Percentiles rank a stretch among this genome's conserved stretches.
Evolutionary conservation across 2,113 vertebrate genomes (phyloP).

Genomic region (Acinonyx jubatus): DNA sequence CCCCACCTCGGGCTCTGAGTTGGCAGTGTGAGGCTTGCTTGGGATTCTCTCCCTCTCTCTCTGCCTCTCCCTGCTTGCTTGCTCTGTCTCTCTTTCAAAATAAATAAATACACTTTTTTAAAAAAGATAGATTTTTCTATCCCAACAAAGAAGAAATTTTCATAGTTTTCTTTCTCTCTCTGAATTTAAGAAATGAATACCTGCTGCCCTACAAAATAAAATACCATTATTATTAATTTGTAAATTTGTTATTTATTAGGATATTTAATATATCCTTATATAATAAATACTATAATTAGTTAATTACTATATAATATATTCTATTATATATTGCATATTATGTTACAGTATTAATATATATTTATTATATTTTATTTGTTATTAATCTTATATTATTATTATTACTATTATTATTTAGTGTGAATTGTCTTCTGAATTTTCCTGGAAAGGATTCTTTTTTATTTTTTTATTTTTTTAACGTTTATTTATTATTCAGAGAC

Average conservation of each 20-base stretch:
- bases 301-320: neutral
- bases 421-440: conserved; percentile 24
- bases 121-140: neutral
- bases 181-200: conserved; percentile 8
- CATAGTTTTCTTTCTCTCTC: neutral
- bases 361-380: neutral
- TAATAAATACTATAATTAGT: neutral
- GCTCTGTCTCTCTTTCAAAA: no score
- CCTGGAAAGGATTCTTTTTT: neutral
- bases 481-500: no score
- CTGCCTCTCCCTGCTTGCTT: no score
- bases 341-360: neutral
- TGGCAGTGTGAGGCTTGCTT: no score
- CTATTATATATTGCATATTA: neutral
- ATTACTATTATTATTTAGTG: neutral
- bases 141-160: neutral
- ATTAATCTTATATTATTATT: neutral
- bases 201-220: neutral
- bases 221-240: neutral
- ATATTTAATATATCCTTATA: neutral
- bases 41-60: no score
- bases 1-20: no score
- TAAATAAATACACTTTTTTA: no score
- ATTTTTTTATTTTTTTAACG: no score
- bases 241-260: neutral